Percentiles rank a stretch among this genome's conserved stretches.
Evolutionary conservation across 2,888 invertebrate genomes (phyloP).

Genomic region (Metellina segmentata): DNA sequence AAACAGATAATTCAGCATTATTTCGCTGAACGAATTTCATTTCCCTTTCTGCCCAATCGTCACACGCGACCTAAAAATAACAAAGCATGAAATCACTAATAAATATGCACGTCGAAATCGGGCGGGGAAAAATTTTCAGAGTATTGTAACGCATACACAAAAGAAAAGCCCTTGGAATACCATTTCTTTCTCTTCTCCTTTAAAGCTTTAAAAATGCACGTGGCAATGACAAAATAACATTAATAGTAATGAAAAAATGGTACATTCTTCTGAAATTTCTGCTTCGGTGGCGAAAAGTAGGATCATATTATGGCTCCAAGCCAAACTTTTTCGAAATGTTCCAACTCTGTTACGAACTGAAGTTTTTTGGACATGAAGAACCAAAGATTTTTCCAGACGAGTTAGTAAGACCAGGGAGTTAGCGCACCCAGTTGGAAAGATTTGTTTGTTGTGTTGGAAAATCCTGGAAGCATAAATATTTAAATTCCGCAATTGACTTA

Average conservation of each 20-base stretch:
- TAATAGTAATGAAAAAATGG: slow-evolving; percentile 16
- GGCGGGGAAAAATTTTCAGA: background rate
- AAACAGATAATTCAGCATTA: slow-evolving; percentile 3
- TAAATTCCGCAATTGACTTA: background rate
- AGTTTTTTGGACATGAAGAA: background rate
- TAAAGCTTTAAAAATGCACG: background rate
- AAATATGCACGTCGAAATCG: background rate
- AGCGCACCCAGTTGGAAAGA: background rate
- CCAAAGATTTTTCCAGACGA: background rate
- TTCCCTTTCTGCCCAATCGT: background rate
- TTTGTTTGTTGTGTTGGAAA: background rate
- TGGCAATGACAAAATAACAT: slow-evolving; percentile 1
- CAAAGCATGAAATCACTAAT: background rate
- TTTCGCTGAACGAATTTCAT: background rate
- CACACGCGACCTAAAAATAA: background rate
- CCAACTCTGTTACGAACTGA: background rate
- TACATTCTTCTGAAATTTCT: background rate
- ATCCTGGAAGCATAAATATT: background rate
- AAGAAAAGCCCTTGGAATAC: slow-evolving; percentile 11
- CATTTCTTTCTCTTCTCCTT: slow-evolving; percentile 13
- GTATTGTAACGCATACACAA: background rate
- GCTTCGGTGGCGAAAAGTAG: background rate
- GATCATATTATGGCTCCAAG: background rate
- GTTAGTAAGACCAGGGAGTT: background rate
- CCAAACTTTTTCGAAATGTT: slow-evolving; percentile 13